Base-by-base conservation (phyloP, 1,140 invertebrate species). In the Asbolus verrucosus region DNA sequence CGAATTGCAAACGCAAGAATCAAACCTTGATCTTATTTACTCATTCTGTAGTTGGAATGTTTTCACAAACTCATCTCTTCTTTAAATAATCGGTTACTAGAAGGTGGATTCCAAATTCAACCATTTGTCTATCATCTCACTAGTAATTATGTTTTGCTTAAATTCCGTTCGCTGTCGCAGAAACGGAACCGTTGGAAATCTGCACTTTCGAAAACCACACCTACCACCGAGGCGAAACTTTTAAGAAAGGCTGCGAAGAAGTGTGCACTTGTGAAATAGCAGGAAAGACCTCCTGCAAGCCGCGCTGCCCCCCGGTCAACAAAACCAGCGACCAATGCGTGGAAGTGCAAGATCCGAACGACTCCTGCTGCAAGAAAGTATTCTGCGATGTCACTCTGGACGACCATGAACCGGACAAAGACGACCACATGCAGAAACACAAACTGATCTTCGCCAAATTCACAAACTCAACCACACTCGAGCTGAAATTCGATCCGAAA, bases 351-450 rank as follows among this genome's bases (percentile, higher is more conserved):
- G 90, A 93, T 79, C 87, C 90, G 2, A 88, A 89, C 9, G 94
- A 96, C 79, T 80, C 88, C 0, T 96, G 94, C 77, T 96, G 94
- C 75, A 92, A 90, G 33, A 87, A 93, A 69, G 89, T 93, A 46
- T 83, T 93, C 0, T 95, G 94, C 77, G 92, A 94, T 74, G 91
- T 93, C 1, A 91, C 89, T 1, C 82, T 92, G 6, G 88, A 90
- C 66, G 90, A 89, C 71, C 88, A 91, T 46, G 90, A 92, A 70
- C 59, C 70, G 6, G 74, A 76, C 1, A 82, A 71, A 2, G 67
- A 72, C 30, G 30, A 63, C 11, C 9, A 27, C 3, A 75, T 74
- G 36, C 38, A 63, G 5, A 71, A 62, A 11, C 61, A 65, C 13
- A 81, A 80, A 72, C 65, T 83, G 43, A 19, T 80, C 9, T 77